A percentile compares a stretch with the other conserved stretches of the same genome.
Evolutionary conservation across 2,797 vertebrate species (phyloP).

Genomic region (Dicrostonyx torquatus): DNA sequence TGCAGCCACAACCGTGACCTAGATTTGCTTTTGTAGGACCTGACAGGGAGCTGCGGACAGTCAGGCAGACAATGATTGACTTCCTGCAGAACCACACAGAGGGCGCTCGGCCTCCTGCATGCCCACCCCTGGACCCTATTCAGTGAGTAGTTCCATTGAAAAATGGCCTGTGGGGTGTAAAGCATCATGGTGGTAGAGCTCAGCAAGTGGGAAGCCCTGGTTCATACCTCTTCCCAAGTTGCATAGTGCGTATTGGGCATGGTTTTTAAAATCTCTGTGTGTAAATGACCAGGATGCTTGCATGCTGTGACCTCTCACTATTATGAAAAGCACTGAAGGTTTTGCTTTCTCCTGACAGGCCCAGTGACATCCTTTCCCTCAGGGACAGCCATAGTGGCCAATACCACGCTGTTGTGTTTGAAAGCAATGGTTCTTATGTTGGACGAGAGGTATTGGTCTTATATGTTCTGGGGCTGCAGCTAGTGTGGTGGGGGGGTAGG

Average conservation of each 20-base stretch:
- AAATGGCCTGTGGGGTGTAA: neutral
- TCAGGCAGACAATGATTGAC: slow-evolving; percentile 90
- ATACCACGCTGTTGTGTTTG: slow-evolving; percentile 89
- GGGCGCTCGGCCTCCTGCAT: slow-evolving; percentile 83
- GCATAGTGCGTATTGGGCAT: rapidly evolving
- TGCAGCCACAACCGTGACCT: rapidly evolving
- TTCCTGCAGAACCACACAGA: slow-evolving; percentile 92
- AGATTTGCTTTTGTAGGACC: slow-evolving; percentile 82
- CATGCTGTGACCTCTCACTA: rapidly evolving
- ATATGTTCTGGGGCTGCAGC: rapidly evolving
- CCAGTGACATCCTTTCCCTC: slow-evolving; percentile 84
- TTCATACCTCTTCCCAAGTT: neutral
- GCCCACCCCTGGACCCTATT: slow-evolving; percentile 86
- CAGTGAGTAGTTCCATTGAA: slow-evolving; percentile 80
- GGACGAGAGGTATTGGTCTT: slow-evolving; percentile 88
- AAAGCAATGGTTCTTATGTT: slow-evolving; percentile 88
- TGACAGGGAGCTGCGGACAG: slow-evolving; percentile 87
- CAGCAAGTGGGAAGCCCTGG: neutral
- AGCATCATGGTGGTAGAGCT: neutral
- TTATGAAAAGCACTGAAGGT: neutral
- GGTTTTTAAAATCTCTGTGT: rapidly evolving
- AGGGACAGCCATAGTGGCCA: slow-evolving; percentile 79
- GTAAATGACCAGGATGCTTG: rapidly evolving
- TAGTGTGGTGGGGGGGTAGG: neutral
- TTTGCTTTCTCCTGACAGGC: slow-evolving; percentile 80